Base-by-base conservation (phyloP, 2,888 invertebrate genomes). In the Dicyrtomina minuta region DNA sequence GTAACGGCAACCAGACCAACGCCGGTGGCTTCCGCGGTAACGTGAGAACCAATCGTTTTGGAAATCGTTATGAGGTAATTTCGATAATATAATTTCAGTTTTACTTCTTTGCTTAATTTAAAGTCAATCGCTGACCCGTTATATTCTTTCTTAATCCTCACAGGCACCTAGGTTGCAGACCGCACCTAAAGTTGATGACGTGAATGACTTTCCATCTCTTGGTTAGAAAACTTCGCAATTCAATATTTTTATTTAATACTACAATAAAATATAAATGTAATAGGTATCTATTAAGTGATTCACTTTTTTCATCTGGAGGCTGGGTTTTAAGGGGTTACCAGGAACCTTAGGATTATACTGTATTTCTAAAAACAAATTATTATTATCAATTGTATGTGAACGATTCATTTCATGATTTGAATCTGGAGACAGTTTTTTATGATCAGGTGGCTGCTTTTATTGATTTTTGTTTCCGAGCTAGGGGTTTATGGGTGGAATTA, bases 141-240 rank as follows among this genome's bases (percentile, higher is more conserved):
- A n/a, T n/a, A 61, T 26, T 22, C 12, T 49, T 65, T 22, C 17
- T 58, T 39, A 22, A 6, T 4, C 51, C 13, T 67, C 51, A 10
- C 61, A 68, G 68, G 68, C 68, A 20, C 68, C 68, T 6, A 61
- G 68, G 58, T 58, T 58, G 44, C 82, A 82, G 75, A 79, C 81
- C 72, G 82, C 82, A 67, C 93, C 95, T 22, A 93, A 94, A 83
- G 93, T 96, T 77, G 94, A 95, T 82, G 95, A 96, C 84, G 94
- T 93, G 86, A 90, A 90, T 83, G 95, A 95, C 84, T 96, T 96
- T 85, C 96, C 96, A 79, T 92, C 93, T 82, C 88, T 96, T 82
- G 91, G 92, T 83, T 92, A 72, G 65, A 39, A 65, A 64, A 44
- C 24, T 71, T 33, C 58, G 62, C 59, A 60, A 51, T 68, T 59